Evolutionary conservation across 2,888 invertebrate genomes (phyloP).

Genomic region (Ennomos erosarius): DNA sequence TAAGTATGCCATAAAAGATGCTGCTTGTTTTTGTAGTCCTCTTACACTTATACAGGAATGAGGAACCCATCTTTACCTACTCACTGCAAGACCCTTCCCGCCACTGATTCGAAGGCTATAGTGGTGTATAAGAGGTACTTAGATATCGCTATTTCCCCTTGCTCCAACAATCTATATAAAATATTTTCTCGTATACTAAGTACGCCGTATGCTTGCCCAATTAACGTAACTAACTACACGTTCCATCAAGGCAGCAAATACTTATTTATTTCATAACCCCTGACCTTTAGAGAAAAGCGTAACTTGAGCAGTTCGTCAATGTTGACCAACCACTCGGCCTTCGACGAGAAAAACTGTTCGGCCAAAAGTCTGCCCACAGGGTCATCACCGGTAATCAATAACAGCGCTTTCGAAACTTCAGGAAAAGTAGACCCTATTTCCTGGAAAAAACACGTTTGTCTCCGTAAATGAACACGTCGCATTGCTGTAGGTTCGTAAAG

Average conservation of each 20-base stretch:
- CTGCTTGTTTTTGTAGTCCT: too few species aligned
- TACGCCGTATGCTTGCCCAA: conserved; percentile 33
- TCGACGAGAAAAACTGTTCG: conserved; percentile 27
- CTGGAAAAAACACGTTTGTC: not conserved
- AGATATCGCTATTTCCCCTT: conserved; percentile 33
- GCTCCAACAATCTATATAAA: conserved; percentile 36
- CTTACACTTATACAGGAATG: too few species aligned
- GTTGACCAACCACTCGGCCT: conserved; percentile 36
- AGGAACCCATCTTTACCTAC: too few species aligned
- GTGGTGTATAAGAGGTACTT: too few species aligned
- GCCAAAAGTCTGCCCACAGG: conserved; percentile 17
- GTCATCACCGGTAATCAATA: conserved; percentile 22
- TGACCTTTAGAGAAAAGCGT: conserved; percentile 33
- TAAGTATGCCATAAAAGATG: too few species aligned
- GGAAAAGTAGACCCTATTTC: not conserved
- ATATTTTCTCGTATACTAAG: conserved; percentile 1
- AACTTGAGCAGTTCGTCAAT: conserved; percentile 36
- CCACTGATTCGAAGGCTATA: conserved; percentile 5
- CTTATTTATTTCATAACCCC: conserved; percentile 22
- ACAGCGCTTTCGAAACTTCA: conserved; percentile 6
- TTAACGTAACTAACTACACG: conserved; percentile 26
- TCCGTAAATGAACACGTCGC: not conserved
- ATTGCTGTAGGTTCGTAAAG: conserved; percentile 5
- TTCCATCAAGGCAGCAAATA: conserved; percentile 15
- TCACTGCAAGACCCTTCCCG: not conserved